Evolutionary conservation across 2,797 vertebrate species (phyloP), one percentile per base, ranked within the genome.

Genomic region (Peromyscus aztecus): DNA sequence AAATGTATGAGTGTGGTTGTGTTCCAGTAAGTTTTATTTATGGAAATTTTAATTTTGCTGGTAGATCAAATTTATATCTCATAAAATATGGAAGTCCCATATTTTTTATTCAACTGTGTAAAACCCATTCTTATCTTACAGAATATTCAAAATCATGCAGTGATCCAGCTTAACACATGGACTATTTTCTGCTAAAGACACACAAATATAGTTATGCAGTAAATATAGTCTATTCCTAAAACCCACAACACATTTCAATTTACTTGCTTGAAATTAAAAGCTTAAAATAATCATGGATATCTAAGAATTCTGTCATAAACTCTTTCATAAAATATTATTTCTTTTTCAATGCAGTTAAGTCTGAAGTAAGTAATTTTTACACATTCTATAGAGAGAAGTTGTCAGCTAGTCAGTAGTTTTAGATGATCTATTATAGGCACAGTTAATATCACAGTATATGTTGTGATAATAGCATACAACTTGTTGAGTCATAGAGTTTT

Each of bases 301-400:
- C 43, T 83, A 93, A 89, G 55, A 97, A 78, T 71, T 96, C 10
- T 81, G 4, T 93, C 46, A 57, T 27, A 86, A 83, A 16, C 2
- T 90, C 61, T 93, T 95, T 93, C 9, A 52, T 96, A 76, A 90
- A 81, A 67, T 84, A 89, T 82, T 91, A 24, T 90, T 94, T 63
- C 27, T 52, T 80, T 91, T 90, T 88, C 40, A n/a, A 7, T 92
- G 31, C 27, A 90, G 27, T 90, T 84, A 78, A 87, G 23, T 89
- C n/a, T 65, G 63, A 93, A 93, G 31, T 78, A 90, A 24, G n/a
- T 82, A 73, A n/a, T 76, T 93, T 34, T 89, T 46, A 57, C 37
- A 43, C 75, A 93, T 43, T 9, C 49, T 83, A 87, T 61, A 87
- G 65, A 87, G 59, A 91, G 19, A 95, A 90, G 93, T 80, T 87